Evolutionary conservation across 2,888 invertebrate species (phyloP).

Genomic region (Nemapogon koenigi): DNA sequence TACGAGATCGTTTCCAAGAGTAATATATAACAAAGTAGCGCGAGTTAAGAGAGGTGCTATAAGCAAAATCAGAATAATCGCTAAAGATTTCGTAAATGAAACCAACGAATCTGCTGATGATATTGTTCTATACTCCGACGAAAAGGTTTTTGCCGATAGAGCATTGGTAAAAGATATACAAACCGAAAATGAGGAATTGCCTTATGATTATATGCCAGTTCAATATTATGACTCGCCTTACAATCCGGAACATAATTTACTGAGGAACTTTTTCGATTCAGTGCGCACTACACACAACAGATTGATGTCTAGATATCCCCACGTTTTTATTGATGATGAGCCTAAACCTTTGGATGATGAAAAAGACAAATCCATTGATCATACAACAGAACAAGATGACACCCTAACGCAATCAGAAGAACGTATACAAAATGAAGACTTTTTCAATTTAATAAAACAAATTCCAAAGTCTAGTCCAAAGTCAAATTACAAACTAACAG

Average conservation of each 20-base stretch:
- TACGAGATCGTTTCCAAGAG: slow-evolving; percentile 28
- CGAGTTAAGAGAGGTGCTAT: slow-evolving; percentile 39
- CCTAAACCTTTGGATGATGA: too few species aligned
- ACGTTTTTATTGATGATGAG: slow-evolving; percentile 38
- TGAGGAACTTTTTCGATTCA: slow-evolving; percentile 5
- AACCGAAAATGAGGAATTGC: slow-evolving; percentile 19
- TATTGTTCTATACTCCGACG: slow-evolving; percentile 33
- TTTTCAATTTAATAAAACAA: background rate
- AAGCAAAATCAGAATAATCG: slow-evolving; percentile 30
- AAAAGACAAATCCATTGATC: too few species aligned
- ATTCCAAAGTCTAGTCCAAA: slow-evolving; percentile 16
- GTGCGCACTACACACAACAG: slow-evolving; percentile 22
- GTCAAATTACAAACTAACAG: slow-evolving; percentile 36
- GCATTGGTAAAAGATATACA: slow-evolving; percentile 29
- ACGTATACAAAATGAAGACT: background rate
- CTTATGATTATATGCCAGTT: background rate
- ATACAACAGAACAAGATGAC: background rate
- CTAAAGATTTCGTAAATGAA: slow-evolving; percentile 15
- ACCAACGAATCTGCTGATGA: slow-evolving; percentile 31
- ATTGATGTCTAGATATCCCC: slow-evolving; percentile 46
- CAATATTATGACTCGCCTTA: background rate
- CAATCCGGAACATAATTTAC: slow-evolving; percentile 1
- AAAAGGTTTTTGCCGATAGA: slow-evolving; percentile 34
- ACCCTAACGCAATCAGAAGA: background rate
- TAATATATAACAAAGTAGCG: slow-evolving; percentile 30